Evolutionary conservation across 2,113 vertebrate species (phyloP).

Genomic region (Pica pica): DNA sequence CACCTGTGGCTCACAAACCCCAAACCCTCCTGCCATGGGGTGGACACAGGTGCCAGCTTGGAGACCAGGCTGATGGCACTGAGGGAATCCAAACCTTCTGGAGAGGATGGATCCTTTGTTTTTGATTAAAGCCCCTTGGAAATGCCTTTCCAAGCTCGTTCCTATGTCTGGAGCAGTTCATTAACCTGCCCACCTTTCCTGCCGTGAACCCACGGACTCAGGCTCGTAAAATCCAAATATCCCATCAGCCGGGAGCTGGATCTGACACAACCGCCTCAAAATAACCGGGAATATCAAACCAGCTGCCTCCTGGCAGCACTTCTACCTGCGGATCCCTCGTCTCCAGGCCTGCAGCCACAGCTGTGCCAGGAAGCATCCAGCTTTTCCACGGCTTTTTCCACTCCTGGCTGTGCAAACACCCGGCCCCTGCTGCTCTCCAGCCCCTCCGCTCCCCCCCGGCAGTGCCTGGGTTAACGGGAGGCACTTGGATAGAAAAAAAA

Average conservation of each 20-base stretch:
- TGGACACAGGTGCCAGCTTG: rapidly evolving
- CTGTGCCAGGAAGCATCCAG: neutral
- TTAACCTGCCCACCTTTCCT: neutral
- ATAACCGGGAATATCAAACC: neutral
- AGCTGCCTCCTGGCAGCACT: neutral
- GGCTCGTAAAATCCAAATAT: neutral
- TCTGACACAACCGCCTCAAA: rapidly evolving
- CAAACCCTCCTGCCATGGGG: neutral
- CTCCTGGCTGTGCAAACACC: neutral
- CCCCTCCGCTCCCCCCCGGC: neutral
- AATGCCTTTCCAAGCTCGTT: neutral
- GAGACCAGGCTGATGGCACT: neutral
- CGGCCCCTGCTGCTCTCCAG: neutral
- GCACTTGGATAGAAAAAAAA: neutral
- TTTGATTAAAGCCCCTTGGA: neutral
- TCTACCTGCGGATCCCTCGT: neutral
- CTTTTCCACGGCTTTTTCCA: neutral
- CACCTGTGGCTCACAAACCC: neutral
- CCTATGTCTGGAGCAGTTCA: neutral
- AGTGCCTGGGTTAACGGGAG: neutral
- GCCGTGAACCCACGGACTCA: neutral
- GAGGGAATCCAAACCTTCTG: neutral
- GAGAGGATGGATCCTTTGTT: neutral
- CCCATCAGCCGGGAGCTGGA: neutral
- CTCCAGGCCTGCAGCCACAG: neutral